phyloP scores from a whole-genome alignment of 1,140 invertebrate species.

The Drosophila pectinifera region DNA sequence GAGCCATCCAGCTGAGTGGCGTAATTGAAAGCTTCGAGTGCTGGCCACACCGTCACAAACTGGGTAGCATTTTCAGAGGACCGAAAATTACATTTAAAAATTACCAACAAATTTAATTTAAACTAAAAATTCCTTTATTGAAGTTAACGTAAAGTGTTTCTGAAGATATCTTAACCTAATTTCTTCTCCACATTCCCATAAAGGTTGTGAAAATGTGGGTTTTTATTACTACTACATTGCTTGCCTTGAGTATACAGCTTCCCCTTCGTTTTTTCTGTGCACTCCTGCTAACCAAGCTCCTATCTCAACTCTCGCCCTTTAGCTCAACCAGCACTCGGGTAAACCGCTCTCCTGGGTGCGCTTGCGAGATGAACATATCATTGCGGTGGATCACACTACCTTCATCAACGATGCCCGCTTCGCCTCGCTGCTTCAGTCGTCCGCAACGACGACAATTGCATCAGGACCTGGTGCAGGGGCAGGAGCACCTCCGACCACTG shows the following conservation, averaged over 20 bases:
- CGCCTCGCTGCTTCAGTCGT: conserved; percentile 90
- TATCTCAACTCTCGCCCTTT: conserved; percentile 3
- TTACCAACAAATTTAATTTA: no score
- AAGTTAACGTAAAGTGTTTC: no score
- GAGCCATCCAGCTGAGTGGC: conserved; percentile 29
- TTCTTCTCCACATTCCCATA: no score
- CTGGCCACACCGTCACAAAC: conserved; percentile 3
- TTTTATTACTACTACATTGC: no score
- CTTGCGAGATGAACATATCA: conserved; percentile 93
- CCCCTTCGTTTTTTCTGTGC: not conserved
- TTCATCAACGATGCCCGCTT: conserved; percentile 96
- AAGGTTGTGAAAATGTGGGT: no score
- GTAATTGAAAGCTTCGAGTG: conserved; percentile 52
- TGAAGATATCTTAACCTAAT: no score
- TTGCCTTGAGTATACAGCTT: no score
- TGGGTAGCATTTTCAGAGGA: not conserved
- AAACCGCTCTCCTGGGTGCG: conserved; percentile 96
- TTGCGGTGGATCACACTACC: conserved; percentile 92
- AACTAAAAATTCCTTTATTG: no score
- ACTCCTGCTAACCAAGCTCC: conserved; percentile 2
- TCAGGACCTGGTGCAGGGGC: not conserved
- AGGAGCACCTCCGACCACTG: not conserved
- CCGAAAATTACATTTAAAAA: not conserved
- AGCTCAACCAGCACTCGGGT: conserved; percentile 86
- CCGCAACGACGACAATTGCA: conserved; percentile 14